Evolutionary conservation across 1,140 invertebrate genomes (phyloP), one percentile per base, ranked within the genome.

Genomic region (Drosophila carrolli): DNA sequence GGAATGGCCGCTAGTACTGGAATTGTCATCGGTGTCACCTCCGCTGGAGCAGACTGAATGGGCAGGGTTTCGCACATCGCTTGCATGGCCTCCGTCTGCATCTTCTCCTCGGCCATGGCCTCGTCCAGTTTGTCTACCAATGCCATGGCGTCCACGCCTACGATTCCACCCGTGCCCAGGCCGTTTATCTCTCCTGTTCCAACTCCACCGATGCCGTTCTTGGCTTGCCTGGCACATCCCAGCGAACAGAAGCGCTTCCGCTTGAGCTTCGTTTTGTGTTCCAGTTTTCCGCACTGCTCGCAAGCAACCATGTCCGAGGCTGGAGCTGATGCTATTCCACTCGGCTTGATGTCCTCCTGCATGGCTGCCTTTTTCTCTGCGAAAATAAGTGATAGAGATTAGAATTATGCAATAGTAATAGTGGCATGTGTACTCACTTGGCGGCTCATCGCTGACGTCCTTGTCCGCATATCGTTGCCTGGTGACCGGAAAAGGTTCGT

Each of bases 401-500:
- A 32, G 5, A 23, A 47, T 10, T 19, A 23, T 10, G 11, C 3
- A 7, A 7, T 11, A 5, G 2, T 40, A 2, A 5, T 7, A 5
- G 27, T 5, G 1, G 13, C 9, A 1, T 13, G 1, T 41, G 19
- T 23, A 91, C 88, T 90, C 43, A 91, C 90, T 90, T 53, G 95
- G 95, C 29, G 96, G 96, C 92, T 97, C 97, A 65, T 97, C 96
- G 5, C 92, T 93, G 40, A 93, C 91, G 46, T 95, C 81, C 85
- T 94, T 91, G 84, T 93, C 79, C 77, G 93, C 81, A 91, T 93
- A 89, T 62, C 93, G 92, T 46, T 92, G 90, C 7, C 95, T 92
- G 93, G 96, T 96, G 59, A 98, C 96, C 7, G 97, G 96, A 91
- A 98, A 98, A 0, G 97, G 97, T 93, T 97, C 96, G 2, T 95